These are phyloP conservation scores for Linnaemya tessellans DNA, from an alignment of 2,888 invertebrate genomes.

Conservation along the genomic window DNA sequence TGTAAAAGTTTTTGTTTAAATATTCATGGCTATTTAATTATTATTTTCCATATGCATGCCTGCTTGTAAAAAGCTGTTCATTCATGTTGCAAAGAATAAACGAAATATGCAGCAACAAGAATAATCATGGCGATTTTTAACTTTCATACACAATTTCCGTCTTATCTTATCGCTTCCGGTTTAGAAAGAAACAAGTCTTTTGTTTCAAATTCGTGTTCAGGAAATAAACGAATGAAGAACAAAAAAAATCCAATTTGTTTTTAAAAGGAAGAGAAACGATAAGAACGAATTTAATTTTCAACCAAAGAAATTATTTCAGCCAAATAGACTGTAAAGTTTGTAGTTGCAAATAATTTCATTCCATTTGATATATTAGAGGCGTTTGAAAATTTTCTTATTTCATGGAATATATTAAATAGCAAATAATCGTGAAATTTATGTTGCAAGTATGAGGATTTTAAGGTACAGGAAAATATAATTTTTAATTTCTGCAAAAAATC, in stretches of 20 bases:
- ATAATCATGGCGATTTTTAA: conserved; percentile 51
- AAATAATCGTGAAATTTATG: too few species aligned
- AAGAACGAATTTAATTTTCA: conserved; percentile 3
- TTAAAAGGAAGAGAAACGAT: conserved; percentile 10
- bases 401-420: too few species aligned
- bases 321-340: not conserved
- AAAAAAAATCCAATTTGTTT: conserved; percentile 3
- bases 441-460: too few species aligned
- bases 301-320: not conserved
- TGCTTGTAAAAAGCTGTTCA: conserved; percentile 24
- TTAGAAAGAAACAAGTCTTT: conserved; percentile 27
- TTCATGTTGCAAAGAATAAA: conserved; percentile 28
- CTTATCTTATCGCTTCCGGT: conserved; percentile 65
- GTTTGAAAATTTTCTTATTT: too few species aligned
- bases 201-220: conserved; percentile 45
- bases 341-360: too few species aligned
- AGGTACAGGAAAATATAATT: too few species aligned
- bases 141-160: conserved; percentile 65
- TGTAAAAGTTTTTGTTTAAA: conserved; percentile 32
- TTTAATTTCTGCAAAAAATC: too few species aligned
- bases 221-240: conserved; percentile 3
- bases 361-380: too few species aligned
- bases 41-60: conserved; percentile 49
- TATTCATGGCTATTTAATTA: conserved; percentile 68
- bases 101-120: not conserved